phyloP scores from a whole-genome alignment of 1,140 invertebrate genomes.

The Lysiphlebus fabarum region DNA sequence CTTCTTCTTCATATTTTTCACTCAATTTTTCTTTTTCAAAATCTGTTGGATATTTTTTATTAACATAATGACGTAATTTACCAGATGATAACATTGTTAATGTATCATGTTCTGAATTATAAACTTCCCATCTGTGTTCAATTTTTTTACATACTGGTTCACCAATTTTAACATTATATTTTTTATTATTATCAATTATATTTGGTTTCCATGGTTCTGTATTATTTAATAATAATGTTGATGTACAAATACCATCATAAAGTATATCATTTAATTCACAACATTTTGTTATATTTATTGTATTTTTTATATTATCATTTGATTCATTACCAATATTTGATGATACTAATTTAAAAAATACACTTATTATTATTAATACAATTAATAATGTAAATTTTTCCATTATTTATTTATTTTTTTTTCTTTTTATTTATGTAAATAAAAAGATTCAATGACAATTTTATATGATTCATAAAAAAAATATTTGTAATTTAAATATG shows the following conservation, averaged over 20 bases:
- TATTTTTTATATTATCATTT: constrained; percentile 16
- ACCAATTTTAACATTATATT: constrained; percentile 56
- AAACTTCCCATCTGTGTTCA: constrained; percentile 68
- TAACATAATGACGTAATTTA: constrained; percentile 66
- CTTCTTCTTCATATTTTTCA: constrained; percentile 13
- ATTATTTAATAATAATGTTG: constrained; percentile 59
- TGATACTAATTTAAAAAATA: no score
- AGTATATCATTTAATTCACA: constrained; percentile 70
- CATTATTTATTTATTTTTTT: no score
- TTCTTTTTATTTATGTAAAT: no score
- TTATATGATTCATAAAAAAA: no score
- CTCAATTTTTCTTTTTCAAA: not conserved
- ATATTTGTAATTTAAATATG: no score
- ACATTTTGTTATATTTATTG: constrained; percentile 61
- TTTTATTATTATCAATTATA: constrained; percentile 32
- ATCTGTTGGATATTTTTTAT: constrained; percentile 42
- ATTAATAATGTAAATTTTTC: no score
- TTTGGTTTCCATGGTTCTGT: constrained; percentile 44
- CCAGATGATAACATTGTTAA: constrained; percentile 68
- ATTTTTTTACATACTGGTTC: constrained; percentile 66
- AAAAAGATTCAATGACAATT: no score
- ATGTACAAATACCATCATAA: constrained; percentile 63
- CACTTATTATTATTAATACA: no score
- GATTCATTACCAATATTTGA: constrained; percentile 26
- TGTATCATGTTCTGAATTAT: constrained; percentile 61